phyloP scores from a whole-genome alignment of 1,140 invertebrate species.

The Anoplolepis gracilipes region DNA sequence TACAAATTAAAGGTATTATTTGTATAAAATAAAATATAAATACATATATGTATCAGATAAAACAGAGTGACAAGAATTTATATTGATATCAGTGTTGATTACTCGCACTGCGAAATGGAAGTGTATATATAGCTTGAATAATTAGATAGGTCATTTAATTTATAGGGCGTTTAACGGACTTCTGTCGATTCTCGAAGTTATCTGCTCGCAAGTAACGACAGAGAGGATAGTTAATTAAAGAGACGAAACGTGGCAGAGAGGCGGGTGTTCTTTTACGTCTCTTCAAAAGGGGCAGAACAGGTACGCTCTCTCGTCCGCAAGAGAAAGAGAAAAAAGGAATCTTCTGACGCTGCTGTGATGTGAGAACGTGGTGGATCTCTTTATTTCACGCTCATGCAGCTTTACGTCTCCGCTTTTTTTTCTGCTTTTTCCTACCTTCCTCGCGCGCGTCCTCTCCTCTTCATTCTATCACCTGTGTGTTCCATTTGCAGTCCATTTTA shows the following conservation, averaged over 20 bases:
- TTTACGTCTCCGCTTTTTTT: slow-evolving; percentile 10
- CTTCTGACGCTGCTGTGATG: neutral
- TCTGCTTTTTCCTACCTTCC: neutral
- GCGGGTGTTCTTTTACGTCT: slow-evolving; percentile 18
- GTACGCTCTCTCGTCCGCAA: neutral
- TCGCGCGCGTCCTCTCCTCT: neutral
- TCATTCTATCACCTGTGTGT: neutral
- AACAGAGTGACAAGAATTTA: too few species aligned
- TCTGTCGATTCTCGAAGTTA: slow-evolving; percentile 35
- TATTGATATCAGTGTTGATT: neutral
- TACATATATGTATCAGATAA: slow-evolving; percentile 7
- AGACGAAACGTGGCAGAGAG: slow-evolving; percentile 4
- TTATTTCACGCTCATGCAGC: slow-evolving; percentile 35
- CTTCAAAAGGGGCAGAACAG: slow-evolving; percentile 30
- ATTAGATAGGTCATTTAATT: slow-evolving; percentile 51
- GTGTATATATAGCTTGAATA: slow-evolving; percentile 29
- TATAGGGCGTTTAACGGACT: slow-evolving; percentile 29
- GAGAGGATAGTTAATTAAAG: slow-evolving; percentile 47
- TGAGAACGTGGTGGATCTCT: slow-evolving; percentile 20
- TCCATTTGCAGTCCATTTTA: slow-evolving; percentile 9
- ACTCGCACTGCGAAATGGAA: neutral
- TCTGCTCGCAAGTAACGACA: slow-evolving; percentile 30
- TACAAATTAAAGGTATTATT: slow-evolving; percentile 13
- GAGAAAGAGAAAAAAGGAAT: slow-evolving; percentile 16
- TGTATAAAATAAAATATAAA: slow-evolving; percentile 5